Evolutionary conservation across 1,140 invertebrate species (phyloP).

Genomic region (Drosophila burlai): DNA sequence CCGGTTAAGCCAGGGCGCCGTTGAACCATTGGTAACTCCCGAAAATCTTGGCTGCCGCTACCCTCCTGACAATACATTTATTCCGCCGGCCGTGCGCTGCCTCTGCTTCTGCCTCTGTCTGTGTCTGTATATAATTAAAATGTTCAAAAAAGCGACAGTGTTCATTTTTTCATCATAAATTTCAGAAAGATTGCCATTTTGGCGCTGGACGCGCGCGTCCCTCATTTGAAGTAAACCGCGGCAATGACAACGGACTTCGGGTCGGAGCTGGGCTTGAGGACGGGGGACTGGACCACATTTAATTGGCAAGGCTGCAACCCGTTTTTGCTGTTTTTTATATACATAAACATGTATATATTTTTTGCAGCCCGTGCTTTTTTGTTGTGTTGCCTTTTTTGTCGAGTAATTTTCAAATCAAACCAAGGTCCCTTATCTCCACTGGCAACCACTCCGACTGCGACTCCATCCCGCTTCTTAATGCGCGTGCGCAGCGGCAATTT

Average conservation of each 20-base stretch:
- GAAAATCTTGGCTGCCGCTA: constrained; percentile 19
- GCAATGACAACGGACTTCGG: constrained; percentile 67
- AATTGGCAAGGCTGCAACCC: constrained; percentile 63
- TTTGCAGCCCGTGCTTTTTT: constrained; percentile 20
- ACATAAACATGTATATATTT: constrained; percentile 6
- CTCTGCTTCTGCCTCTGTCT: not conserved
- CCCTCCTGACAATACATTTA: constrained; percentile 24
- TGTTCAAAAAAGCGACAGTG: constrained; percentile 81
- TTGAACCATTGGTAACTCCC: constrained; percentile 22
- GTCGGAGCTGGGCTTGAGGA: not conserved
- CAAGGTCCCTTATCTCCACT: constrained; percentile 65
- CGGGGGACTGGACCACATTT: constrained; percentile 68
- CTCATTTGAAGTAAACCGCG: constrained; percentile 77
- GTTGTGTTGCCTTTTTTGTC: constrained; percentile 28
- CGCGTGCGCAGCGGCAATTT: constrained; percentile 81
- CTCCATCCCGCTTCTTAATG: constrained; percentile 35
- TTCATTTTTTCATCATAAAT: constrained; percentile 84
- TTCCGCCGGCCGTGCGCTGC: constrained; percentile 1
- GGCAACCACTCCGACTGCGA: constrained; percentile 1
- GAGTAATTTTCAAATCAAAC: constrained; percentile 82
- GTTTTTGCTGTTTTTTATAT: constrained; percentile 47
- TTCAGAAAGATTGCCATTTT: constrained; percentile 81
- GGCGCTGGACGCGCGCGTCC: constrained; percentile 67
- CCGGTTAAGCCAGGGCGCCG: constrained; percentile 29
- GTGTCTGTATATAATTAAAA: constrained; percentile 73